These are phyloP conservation scores for Otocyon megalotis DNA, from an alignment of 2,113 vertebrate species.

Conservation along the genomic window DNA sequence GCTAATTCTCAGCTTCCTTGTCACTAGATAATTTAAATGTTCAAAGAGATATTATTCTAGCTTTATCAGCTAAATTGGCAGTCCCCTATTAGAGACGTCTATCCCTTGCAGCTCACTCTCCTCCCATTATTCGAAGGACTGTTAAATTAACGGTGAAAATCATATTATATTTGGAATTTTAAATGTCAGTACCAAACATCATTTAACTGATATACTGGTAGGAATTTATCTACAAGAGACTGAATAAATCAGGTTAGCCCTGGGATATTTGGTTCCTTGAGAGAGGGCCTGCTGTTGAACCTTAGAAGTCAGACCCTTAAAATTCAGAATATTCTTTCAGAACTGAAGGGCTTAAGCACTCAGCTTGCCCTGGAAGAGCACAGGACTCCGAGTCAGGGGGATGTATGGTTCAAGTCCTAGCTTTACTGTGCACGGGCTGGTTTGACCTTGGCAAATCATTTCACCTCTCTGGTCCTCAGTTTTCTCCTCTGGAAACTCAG, in stretches of 20 bases:
- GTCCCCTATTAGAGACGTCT: slow-evolving; percentile 67
- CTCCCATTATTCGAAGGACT: slow-evolving; percentile 59
- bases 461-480: neutral
- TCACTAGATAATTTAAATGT: slow-evolving; percentile 74
- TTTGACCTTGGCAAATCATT: neutral
- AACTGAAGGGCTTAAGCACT: neutral
- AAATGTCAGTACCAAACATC: slow-evolving; percentile 70
- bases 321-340: neutral
- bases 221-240: slow-evolving; percentile 75
- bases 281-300: neutral
- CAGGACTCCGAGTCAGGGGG: neutral
- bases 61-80: slow-evolving; percentile 76
- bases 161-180: slow-evolving; percentile 78
- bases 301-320: neutral
- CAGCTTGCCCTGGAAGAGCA: neutral
- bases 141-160: slow-evolving; percentile 69
- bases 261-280: neutral
- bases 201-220: slow-evolving; percentile 71
- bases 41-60: slow-evolving; percentile 70
- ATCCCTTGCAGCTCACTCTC: slow-evolving; percentile 60
- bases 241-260: slow-evolving; percentile 52
- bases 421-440: neutral
- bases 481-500: neutral
- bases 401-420: neutral
- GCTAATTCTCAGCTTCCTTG: slow-evolving; percentile 69